These are phyloP conservation scores for Hanleya hanleyi DNA, from an alignment of 2,888 invertebrate genomes.

Conservation along the genomic window DNA sequence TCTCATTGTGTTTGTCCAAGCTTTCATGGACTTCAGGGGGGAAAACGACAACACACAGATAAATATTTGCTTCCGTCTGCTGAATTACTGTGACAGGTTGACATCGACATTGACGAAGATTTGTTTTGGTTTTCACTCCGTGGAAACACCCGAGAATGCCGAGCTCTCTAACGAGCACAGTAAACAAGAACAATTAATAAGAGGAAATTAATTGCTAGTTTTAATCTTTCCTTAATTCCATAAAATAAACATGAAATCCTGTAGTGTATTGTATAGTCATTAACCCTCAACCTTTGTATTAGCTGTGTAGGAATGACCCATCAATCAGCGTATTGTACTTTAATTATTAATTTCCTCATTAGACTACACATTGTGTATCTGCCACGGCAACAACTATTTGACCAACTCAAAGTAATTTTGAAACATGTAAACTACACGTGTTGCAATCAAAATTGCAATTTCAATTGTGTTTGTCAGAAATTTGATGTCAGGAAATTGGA, in stretches of 20 bases:
- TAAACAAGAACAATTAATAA: background rate
- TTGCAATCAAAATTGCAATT: no score
- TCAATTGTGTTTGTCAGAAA: no score
- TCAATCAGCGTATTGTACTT: no score
- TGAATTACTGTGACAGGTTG: background rate
- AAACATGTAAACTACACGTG: no score
- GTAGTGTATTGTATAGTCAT: no score
- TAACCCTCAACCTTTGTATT: no score
- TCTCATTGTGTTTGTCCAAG: background rate
- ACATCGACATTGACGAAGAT: background rate
- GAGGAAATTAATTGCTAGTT: constrained; percentile 4
- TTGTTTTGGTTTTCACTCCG: background rate
- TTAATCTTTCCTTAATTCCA: background rate
- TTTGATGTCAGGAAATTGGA: no score
- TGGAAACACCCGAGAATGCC: background rate
- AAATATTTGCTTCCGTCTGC: constrained; percentile 6
- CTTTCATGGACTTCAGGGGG: background rate
- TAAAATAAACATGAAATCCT: background rate
- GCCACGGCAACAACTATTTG: no score
- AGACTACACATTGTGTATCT: no score
- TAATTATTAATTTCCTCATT: no score
- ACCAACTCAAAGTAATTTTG: no score
- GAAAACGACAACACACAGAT: background rate
- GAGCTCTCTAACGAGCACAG: background rate
- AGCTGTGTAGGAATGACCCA: no score